Conservation (phyloP, 1,140 invertebrate species). For the Temnothorax longispinosus region DNA sequence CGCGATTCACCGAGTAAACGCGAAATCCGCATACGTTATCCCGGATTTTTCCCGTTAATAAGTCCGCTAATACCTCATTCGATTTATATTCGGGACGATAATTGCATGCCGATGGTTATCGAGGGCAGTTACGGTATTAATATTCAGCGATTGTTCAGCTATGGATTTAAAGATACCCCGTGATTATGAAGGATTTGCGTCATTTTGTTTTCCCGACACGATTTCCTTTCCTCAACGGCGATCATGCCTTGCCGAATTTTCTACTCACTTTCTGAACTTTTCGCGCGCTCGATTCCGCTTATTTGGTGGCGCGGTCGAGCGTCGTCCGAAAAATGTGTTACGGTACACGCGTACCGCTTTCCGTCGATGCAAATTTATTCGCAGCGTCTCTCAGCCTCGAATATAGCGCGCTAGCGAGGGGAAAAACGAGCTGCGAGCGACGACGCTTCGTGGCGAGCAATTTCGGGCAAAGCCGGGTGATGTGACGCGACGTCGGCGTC, state of each 20-base stretch:
- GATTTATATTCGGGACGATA: background rate
- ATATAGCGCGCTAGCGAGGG: background rate
- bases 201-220: background rate
- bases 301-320: background rate
- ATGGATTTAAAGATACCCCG: background rate
- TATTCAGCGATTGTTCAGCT: constrained; percentile 16
- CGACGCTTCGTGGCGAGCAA: constrained; percentile 1
- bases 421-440: constrained; percentile 21
- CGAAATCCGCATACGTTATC: background rate
- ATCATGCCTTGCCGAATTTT: background rate
- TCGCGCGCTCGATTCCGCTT: background rate
- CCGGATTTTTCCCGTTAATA: constrained; percentile 35
- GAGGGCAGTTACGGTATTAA: constrained; percentile 25
- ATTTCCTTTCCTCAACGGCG: background rate
- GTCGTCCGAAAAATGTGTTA: background rate
- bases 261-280: background rate
- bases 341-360: background rate
- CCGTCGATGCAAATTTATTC: constrained; percentile 21
- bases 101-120: constrained; percentile 37
- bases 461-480: constrained; percentile 26
- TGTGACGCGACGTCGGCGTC: background rate
- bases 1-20: background rate
- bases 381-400: background rate
- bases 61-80: constrained; percentile 16
- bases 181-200: background rate